Evolutionary conservation across 2,888 invertebrate species (phyloP), one percentile per base, ranked within the genome.

Genomic region (Cabera pusaria): DNA sequence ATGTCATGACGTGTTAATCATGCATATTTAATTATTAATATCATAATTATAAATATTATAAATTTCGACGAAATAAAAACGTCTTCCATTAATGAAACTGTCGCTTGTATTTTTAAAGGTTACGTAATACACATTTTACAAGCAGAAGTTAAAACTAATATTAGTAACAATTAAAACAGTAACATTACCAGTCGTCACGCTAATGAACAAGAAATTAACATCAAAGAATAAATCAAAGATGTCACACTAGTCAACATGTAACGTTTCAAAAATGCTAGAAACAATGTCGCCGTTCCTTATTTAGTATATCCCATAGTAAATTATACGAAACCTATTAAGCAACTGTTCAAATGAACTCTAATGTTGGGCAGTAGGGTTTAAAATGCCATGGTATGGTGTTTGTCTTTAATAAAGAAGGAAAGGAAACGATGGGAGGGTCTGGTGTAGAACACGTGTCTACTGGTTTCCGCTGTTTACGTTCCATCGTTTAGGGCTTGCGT

Each of bases 391-490:
- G 45, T 48, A 20, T 32, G 43, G 49, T 41, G 31, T 22, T 22
- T 22, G 24, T 43, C 41, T 52, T 65, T 73, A 75, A 74, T 71
- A 66, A 70, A 63, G 50, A 49, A 49, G 52, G 44, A 28, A 42
- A 64, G 66, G 64, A 69, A 64, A 49, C 36, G 41, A 53, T 46
- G 61, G 71, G 68, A 64, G 65, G 68, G 61, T 62, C 61, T 59
- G 61, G 61, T 56, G 25, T 57, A 46, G 60, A 68, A 72, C 78
- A 76, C 78, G 75, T 76, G 77, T 67, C 64, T 9, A 7, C 59
- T 56, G 56, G 64, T 64, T 77, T 78, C 78, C 78, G 76, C 63
- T 73, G 73, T 66, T 62, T 62, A 63, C 50, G 53, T 41, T 38
- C 22, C 20, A 20, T 36, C 26, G 41, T 42, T 35, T 33, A 19